Conservation (phyloP, 2,888 invertebrate species). For the Craniophora ligustri region DNA sequence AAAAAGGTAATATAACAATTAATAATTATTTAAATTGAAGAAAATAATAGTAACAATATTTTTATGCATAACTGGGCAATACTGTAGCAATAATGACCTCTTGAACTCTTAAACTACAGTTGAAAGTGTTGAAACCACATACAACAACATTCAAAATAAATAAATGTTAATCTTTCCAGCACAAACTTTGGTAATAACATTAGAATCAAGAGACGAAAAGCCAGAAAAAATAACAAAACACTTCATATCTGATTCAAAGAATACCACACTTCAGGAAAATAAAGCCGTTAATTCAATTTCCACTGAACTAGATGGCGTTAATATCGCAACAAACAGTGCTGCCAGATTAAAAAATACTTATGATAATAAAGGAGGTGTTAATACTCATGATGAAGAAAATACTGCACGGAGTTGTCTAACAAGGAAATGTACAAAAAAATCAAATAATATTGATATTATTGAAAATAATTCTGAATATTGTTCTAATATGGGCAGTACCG, state of each 20-base stretch:
- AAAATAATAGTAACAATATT: no score
- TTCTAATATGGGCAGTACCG: no score
- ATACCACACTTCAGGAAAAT: no score
- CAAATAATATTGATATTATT: neutral
- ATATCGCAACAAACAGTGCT: neutral
- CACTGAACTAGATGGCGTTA: neutral
- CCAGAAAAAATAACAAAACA: neutral
- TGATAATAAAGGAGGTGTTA: neutral
- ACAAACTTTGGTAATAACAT: conserved; percentile 43
- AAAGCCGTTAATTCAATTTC: neutral
- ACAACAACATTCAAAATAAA: no score
- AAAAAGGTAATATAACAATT: conserved; percentile 39
- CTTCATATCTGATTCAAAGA: neutral
- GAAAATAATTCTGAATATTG: neutral
- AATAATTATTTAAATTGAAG: no score
- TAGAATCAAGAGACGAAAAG: conserved; percentile 21
- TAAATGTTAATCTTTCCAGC: conserved; percentile 34
- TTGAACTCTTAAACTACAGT: no score
- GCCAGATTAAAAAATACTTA: neutral
- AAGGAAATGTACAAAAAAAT: neutral
- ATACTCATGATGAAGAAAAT: neutral
- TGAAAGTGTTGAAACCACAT: no score
- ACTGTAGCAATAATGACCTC: no score
- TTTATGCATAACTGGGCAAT: no score
- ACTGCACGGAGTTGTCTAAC: neutral